Evolutionary conservation across 2,113 vertebrate species (phyloP), one percentile per base, ranked within the genome.

Genomic region (Nannobrachium achirus): DNA sequence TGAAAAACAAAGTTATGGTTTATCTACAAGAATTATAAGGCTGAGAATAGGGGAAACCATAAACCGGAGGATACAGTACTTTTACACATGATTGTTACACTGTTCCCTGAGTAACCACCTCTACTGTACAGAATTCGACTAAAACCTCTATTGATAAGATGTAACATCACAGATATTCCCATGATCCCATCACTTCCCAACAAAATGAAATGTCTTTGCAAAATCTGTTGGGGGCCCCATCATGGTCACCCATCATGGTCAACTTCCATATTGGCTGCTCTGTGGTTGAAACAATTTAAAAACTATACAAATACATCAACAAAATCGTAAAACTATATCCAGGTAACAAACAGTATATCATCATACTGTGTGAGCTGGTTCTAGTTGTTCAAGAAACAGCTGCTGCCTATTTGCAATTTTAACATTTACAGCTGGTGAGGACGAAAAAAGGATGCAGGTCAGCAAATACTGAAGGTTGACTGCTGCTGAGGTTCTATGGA

Each of bases 81-180:
- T 25, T 6, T 39, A 40, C 2, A 57, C 4, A 38, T 40, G 38
- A n/a, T 39, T 39, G 63, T 48, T 71, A 70, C 58, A 49, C 79
- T 62, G 72, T 66, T 65, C 51, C 79, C 74, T 86, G 79, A 82
- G 81, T 79, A 70, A 71, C 41, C 58, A 42, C 67, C 45, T 74
- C 44, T 58, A 55, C 66, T 39, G 19, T 51, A 70, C 10, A 18
- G 20, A 53, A 15, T 66, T 72, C 41, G 53, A 63, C 57, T 75
- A 51, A 59, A 73, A 48, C 19, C 44, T 4, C 39, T 50, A 50
- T 8, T 66, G 71, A 74, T 64, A 49, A 68, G 69, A 79, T 10
- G n/a, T 58, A 41, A 10, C 42, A 42, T 69, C 60, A 55, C 58
- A 69, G 48, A 62, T 56, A 44, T 60, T 42, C 40, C 46, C 57